Evolutionary conservation across 2,113 vertebrate species (phyloP).

Genomic region (Sardina pilchardus): DNA sequence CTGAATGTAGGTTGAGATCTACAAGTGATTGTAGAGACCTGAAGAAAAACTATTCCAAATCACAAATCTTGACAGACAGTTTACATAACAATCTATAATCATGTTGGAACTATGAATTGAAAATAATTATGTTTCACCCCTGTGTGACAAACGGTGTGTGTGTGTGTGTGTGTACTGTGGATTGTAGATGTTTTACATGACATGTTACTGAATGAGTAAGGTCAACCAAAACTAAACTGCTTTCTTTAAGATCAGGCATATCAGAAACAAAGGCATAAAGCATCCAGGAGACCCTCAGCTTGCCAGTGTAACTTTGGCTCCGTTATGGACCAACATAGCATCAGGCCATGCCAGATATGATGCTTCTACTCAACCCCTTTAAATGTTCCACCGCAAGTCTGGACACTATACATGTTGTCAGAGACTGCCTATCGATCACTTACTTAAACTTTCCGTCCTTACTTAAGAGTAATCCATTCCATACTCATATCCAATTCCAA

Average conservation of each 20-base stretch:
- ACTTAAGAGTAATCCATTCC: background rate
- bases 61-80: background rate
- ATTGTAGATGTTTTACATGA: background rate
- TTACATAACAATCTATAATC: background rate
- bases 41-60: background rate
- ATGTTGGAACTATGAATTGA: background rate
- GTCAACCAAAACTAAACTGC: background rate
- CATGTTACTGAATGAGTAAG: background rate
- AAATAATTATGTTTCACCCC: background rate
- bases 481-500: background rate
- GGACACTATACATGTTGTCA: constrained; percentile 17
- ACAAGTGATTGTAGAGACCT: background rate
- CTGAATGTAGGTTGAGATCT: background rate
- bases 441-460: background rate
- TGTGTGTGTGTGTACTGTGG: background rate
- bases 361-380: background rate
- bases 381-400: constrained; percentile 5
- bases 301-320: background rate
- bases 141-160: background rate
- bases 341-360: background rate
- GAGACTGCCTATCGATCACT: constrained; percentile 6
- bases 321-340: background rate
- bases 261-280: background rate
- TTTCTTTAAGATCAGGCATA: background rate
- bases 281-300: background rate